Base-by-base conservation (phyloP, 2,797 vertebrate species). In the Benthosema pterotum region DNA sequence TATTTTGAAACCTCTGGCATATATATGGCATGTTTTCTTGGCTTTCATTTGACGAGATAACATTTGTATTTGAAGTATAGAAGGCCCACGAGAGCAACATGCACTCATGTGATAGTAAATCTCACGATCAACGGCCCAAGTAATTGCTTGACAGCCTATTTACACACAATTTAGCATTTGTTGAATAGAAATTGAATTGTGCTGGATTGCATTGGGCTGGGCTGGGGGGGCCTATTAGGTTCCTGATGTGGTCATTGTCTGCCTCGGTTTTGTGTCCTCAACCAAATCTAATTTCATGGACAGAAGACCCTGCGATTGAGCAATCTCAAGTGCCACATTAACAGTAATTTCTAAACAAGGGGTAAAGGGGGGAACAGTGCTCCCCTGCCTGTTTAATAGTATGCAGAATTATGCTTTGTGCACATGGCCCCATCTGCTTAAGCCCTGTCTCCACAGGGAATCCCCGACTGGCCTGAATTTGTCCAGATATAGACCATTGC, bases 131-230 rank as follows among this genome's bases (percentile, higher is more conserved):
- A 70, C 72, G 65, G 78, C 67, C 71, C 77, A 63, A 74, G 66
- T 84, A 85, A 85, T 87, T 78, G 72, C 71, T 77, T 71, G 22
- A 79, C 77, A 62, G 43, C 53, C 45, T 58, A 79, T 78, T 79
- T 72, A 48, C 17, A 76, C 52, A 57, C 54, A 71, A 38, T 59
- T 57, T 56, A 60, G 46, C 65, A 62, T 66, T 58, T 60, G 25
- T 50, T 13, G 59, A 55, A 64, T 54, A 62, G 53, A 57, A 38
- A 42, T 54, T 68, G 28, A 3, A 67, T 57, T 57, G 67, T 69
- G 15, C 38, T 65, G 12, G 28, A 60, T 38, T 65, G 48, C 49
- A 53, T 25, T 48, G 42, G n/a, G n/a, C n/a, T n/a, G n/a, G n/a
- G n/a, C n/a, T n/a, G n/a, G n/a, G n/a, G 60, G 17, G 51, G 16